Base-by-base conservation (phyloP, 2,113 vertebrate genomes). In the Apteryx owenii region DNA sequence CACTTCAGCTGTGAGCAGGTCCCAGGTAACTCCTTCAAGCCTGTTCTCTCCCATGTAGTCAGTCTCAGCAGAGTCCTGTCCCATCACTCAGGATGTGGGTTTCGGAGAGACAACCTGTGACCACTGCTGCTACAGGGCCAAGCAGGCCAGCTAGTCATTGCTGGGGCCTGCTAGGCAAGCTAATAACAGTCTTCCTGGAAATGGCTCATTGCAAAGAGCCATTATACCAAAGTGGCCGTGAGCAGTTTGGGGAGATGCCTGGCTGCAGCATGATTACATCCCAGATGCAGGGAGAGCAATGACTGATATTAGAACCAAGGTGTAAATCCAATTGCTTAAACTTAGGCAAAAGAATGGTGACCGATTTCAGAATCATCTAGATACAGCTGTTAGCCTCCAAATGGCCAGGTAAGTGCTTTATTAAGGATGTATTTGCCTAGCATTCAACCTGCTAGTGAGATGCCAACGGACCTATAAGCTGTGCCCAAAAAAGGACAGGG, bases 1-100 rank as follows among this genome's bases (percentile, higher is more conserved):
- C 1, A 1, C 23, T 42, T 3, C 23, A 10, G 7, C 40, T 0
- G 2, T 8, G 3, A 20, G 12, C 40, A 19, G 14, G 18, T 12
- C 7, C 5, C 12, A 21, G 28, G 13, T 51, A 48, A 42, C 21
- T 22, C 21, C 46, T 48, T 51, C 21, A 16, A 11, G 28, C 22
- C 81, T 21, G 3, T 12, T 50, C 50, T n/a, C 51, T 36, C 6
- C 38, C 10, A 40, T 1, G 1, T n/a, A 12, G 17, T 40, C 68
- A 44, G 51, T 9, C 64, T 64, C 38, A 15, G 69, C n/a, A 5
- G 4, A 21, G n/a, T 12, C 20, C 36, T 10, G 18, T 25, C 51
- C 26, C 17, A 1, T 7, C 7, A 15, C 77, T 33, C 0, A 1
- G 90, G 71, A 33, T 19, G 50, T 3, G 18, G 28, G 51, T 26